Percentiles rank a stretch among this genome's conserved stretches.
Evolutionary conservation across 2,888 invertebrate species (phyloP).

Genomic region (Coenonympha glycerion): DNA sequence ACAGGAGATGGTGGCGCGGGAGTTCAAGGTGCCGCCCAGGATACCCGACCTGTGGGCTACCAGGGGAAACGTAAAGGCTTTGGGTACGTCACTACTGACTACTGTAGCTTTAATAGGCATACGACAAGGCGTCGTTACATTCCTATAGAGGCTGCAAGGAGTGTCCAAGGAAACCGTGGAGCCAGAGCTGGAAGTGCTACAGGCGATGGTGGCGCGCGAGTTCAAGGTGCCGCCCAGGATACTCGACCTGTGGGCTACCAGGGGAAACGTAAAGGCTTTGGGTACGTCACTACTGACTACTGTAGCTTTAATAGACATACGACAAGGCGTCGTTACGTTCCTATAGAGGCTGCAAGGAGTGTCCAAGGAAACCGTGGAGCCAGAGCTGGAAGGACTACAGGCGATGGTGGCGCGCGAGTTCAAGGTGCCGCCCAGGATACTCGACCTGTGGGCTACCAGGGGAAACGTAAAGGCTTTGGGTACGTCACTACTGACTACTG

Average conservation of each 20-base stretch:
- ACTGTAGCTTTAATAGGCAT: conserved; percentile 37
- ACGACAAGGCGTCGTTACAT: conserved; percentile 77
- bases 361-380: conserved; percentile 73
- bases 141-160: conserved; percentile 81
- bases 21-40: conserved; percentile 53
- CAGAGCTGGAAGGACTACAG: conserved; percentile 73
- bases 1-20: conserved; percentile 53
- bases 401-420: conserved; percentile 57
- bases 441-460: conserved; percentile 80
- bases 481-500: too few relatives aligned
- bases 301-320: conserved; percentile 36
- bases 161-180: conserved; percentile 75
- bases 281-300: too few relatives aligned
- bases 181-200: conserved; percentile 73
- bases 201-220: conserved; percentile 55
- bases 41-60: conserved; percentile 80
- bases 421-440: conserved; percentile 54
- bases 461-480: conserved; percentile 84
- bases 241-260: conserved; percentile 79
- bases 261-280: conserved; percentile 83
- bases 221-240: conserved; percentile 58
- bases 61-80: conserved; percentile 82
- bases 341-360: conserved; percentile 81
- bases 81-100: too few relatives aligned
- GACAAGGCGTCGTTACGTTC: conserved; percentile 79